Conservation (phyloP, 2,888 invertebrate species). For the Antheraea yamamai region DNA sequence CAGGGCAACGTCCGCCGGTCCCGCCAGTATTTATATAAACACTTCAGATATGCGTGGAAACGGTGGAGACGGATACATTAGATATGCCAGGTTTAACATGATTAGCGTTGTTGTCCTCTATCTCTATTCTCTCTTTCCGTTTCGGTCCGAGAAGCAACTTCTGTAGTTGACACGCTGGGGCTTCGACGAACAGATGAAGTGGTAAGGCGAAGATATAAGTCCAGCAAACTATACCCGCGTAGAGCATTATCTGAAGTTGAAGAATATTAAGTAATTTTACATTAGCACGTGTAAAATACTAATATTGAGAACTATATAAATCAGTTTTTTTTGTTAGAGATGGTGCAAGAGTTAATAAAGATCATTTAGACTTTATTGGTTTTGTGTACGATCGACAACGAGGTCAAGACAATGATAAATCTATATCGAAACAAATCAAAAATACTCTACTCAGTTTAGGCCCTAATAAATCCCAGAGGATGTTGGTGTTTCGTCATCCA, state of each 20-base stretch:
- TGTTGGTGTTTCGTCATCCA: too few species aligned
- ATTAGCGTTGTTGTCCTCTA: constrained; percentile 55
- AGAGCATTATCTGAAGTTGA: constrained; percentile 58
- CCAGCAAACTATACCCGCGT: constrained; percentile 66
- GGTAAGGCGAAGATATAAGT: constrained; percentile 66
- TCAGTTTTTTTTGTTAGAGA: too few species aligned
- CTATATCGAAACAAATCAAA: too few species aligned
- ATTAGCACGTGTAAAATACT: too few species aligned
- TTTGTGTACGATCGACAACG: too few species aligned
- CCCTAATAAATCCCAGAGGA: too few species aligned
- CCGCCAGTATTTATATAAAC: not conserved
- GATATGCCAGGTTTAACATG: constrained; percentile 70
- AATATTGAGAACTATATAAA: too few species aligned
- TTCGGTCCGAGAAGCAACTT: constrained; percentile 67
- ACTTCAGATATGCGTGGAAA: constrained; percentile 70
- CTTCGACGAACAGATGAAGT: constrained; percentile 71
- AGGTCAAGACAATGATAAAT: too few species aligned
- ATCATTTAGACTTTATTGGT: too few species aligned
- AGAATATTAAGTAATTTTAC: not conserved
- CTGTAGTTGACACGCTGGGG: constrained; percentile 69
- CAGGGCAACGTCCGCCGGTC: too few species aligned
- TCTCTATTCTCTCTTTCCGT: constrained; percentile 50
- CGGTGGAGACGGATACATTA: constrained; percentile 67
- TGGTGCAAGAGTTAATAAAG: too few species aligned
- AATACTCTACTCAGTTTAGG: too few species aligned